phyloP scores from a whole-genome alignment of 2,113 vertebrate species.

The Pampusana beccarii region DNA sequence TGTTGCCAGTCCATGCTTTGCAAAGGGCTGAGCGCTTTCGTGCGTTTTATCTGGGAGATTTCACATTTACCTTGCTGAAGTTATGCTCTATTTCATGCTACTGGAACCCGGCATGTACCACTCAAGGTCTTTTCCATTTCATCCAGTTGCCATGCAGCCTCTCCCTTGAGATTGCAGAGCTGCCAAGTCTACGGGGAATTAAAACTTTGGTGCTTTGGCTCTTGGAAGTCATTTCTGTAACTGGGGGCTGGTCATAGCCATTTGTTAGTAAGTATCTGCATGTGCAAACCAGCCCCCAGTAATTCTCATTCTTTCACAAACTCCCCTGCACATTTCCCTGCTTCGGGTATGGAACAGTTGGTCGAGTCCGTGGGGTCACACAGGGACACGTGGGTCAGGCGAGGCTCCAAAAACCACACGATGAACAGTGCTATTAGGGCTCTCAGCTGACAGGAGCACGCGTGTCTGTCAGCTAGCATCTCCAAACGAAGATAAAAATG shows the following conservation, averaged over 20 bases:
- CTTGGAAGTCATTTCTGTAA: background rate
- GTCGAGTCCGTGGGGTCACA: background rate
- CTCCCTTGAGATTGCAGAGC: background rate
- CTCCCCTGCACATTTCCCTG: background rate
- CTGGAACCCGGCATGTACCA: background rate
- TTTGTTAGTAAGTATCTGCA: background rate
- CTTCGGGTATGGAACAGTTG: background rate
- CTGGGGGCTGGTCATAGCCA: fast-evolving
- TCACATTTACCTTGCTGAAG: background rate
- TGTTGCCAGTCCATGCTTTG: background rate
- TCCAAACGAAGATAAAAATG: background rate
- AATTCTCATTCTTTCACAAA: background rate
- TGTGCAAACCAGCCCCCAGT: background rate
- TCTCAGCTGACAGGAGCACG: background rate
- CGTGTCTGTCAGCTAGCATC: background rate
- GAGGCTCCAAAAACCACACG: background rate
- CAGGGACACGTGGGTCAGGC: background rate
- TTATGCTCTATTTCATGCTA: background rate
- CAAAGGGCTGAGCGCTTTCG: background rate
- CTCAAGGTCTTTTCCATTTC: background rate
- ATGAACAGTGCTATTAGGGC: background rate
- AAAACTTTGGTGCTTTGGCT: background rate
- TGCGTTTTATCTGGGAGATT: background rate
- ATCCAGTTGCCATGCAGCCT: background rate
- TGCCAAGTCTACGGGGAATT: background rate